A percentile compares a stretch with the other conserved stretches of the same genome.
phyloP scores from a whole-genome alignment of 2,888 invertebrate genomes.

The Macaria liturata region DNA sequence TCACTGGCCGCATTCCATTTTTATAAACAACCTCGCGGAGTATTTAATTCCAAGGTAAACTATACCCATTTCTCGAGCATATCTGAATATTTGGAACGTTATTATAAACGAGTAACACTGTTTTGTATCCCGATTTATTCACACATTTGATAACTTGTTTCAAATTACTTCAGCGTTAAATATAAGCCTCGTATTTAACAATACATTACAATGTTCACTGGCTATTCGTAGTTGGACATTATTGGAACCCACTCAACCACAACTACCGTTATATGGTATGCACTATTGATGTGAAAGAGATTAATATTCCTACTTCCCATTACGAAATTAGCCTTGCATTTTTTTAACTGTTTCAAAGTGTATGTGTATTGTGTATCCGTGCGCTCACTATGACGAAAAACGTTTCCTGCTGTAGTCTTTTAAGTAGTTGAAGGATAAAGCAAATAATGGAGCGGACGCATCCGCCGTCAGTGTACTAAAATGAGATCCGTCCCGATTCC shows the following conservation, averaged over 20 bases:
- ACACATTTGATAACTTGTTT: not conserved
- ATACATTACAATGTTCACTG: constrained; percentile 2
- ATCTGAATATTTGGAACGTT: not conserved
- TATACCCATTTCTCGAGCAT: constrained; percentile 20
- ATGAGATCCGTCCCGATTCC: constrained; percentile 52
- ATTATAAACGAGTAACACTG: too few relatives aligned
- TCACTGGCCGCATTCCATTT: constrained; percentile 68
- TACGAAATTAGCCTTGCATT: constrained; percentile 31
- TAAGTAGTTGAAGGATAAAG: constrained; percentile 51
- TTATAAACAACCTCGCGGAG: constrained; percentile 46
- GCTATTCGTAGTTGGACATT: constrained; percentile 4
- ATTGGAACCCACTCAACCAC: constrained; percentile 9
- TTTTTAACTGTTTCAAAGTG: constrained; percentile 38
- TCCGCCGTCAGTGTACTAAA: constrained; percentile 57
- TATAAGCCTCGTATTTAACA: not conserved
- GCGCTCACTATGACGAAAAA: constrained; percentile 42
- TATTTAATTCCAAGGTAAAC: constrained; percentile 58
- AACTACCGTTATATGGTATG: constrained; percentile 2
- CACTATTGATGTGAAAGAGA: constrained; percentile 25
- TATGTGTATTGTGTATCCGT: constrained; percentile 37
- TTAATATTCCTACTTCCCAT: constrained; percentile 30
- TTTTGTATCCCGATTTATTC: too few relatives aligned
- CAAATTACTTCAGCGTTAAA: constrained; percentile 11
- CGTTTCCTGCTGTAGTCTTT: constrained; percentile 45
- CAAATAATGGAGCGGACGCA: constrained; percentile 58